Percentiles rank a stretch among this genome's conserved stretches.
phyloP scores from a whole-genome alignment of 2,113 vertebrate species.

The Cynocephalus volans region DNA sequence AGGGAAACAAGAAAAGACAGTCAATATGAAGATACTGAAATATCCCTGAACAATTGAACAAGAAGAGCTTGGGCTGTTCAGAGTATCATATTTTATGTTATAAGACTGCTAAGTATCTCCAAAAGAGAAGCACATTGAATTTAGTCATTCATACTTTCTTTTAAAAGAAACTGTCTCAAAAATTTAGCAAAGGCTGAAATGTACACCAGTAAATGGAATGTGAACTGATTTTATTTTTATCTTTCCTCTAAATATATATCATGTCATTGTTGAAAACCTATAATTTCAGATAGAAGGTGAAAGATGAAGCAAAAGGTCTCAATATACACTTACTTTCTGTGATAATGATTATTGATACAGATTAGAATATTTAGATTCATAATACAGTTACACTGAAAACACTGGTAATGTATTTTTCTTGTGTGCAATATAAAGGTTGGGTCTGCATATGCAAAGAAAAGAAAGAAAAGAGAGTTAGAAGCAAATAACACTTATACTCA shows the following conservation, averaged over 20 bases:
- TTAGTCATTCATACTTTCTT: conserved; percentile 72
- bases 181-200: conserved; percentile 75
- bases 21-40: conserved; percentile 65
- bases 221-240: conserved; percentile 43
- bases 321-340: background rate
- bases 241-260: conserved; percentile 25
- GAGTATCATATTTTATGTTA: conserved; percentile 49
- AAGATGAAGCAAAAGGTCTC: background rate
- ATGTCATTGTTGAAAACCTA: background rate
- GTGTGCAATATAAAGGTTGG: background rate
- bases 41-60: conserved; percentile 57
- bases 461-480: background rate
- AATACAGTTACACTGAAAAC: background rate
- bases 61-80: background rate
- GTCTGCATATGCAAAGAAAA: background rate
- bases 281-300: conserved; percentile 39
- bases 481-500: background rate
- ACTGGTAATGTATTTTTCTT: background rate
- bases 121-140: conserved; percentile 66
- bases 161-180: conserved; percentile 74
- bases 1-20: background rate
- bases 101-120: conserved; percentile 40
- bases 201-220: conserved; percentile 77
- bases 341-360: conserved; percentile 10
- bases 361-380: background rate